Evolutionary conservation across 2,888 invertebrate genomes (phyloP), one percentile per base, ranked within the genome.

Genomic region (Tenthredo amoena): DNA sequence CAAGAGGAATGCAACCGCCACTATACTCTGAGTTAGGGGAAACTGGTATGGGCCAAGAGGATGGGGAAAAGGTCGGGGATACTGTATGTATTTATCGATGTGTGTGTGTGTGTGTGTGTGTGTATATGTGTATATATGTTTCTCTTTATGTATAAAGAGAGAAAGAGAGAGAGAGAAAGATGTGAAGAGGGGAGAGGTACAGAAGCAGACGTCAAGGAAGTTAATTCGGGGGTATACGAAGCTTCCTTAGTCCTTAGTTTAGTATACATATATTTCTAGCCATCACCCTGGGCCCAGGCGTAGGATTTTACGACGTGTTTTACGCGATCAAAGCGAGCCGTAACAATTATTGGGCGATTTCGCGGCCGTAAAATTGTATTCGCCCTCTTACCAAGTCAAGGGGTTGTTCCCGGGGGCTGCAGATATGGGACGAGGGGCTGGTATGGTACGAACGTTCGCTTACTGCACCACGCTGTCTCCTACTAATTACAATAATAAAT

Each of bases 281-380:
- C 43, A 68, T 31, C 43, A 43, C 50, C 50, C 43, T 65, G 83
- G 31, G 47, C 83, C 47, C 40, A 34, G 50, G 47, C 83, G 83
- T 43, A 68, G 83, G 71, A 68, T 83, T 93, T 93, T 93, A 93
- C 93, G 93, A 93, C 91, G 92, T 93, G 92, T 93, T 92, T 93
- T 93, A 93, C 92, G 92, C 92, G 92, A 93, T 93, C 92, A 92
- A 91, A 92, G 92, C 91, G 90, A 91, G 91, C 92, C 91, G 92
- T 93, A 93, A 93, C 93, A 93, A 93, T 93, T 93, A 93, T 93
- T 92, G 92, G 91, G 87, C 93, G 92, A 93, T 93, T 92, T 92
- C 90, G 92, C 90, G 91, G 91, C 91, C 91, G 91, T 93, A 92
- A 93, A 93, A 93, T 93, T 93, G 92, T 92, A 92, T 92, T 91